Conservation (phyloP, 1,140 invertebrate species). For the Meloidogyne hapla region DNA sequence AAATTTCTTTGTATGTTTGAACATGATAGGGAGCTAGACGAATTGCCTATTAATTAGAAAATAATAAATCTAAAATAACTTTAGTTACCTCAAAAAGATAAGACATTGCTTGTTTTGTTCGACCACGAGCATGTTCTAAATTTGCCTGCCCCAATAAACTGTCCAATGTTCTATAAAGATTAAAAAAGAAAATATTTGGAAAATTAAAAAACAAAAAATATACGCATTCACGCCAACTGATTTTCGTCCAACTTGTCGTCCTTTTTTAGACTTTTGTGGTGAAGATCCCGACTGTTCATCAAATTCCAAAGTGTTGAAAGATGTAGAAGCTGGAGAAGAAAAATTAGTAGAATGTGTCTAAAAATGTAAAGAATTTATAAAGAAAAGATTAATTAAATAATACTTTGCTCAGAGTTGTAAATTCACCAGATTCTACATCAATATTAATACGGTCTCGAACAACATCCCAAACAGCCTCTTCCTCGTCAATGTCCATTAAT, state of each 20-base stretch:
- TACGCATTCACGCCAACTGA: slow-evolving; percentile 12
- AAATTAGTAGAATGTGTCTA: neutral
- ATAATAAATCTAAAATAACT: neutral
- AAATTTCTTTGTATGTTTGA: slow-evolving; percentile 54
- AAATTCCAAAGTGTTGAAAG: slow-evolving; percentile 1
- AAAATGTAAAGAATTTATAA: neutral
- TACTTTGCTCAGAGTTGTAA: slow-evolving; percentile 17
- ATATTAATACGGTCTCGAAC: slow-evolving; percentile 24
- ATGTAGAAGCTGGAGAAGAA: neutral
- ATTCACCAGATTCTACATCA: slow-evolving; percentile 29
- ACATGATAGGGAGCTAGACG: slow-evolving; percentile 54
- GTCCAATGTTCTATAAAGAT: slow-evolving; percentile 38
- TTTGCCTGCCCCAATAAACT: slow-evolving; percentile 59
- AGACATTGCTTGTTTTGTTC: slow-evolving; percentile 47
- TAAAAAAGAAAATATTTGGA: slow-evolving; percentile 11
- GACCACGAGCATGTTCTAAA: slow-evolving; percentile 46
- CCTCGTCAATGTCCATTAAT: slow-evolving; percentile 15
- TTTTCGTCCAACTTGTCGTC: neutral
- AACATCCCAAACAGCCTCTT: slow-evolving; percentile 24
- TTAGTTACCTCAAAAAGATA: slow-evolving; percentile 46
- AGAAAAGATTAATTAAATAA: neutral
- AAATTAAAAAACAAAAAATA: neutral
- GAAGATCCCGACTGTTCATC: slow-evolving; percentile 23
- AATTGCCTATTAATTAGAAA: slow-evolving; percentile 42
- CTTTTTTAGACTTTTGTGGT: slow-evolving; percentile 12